phyloP scores from a whole-genome alignment of 2,888 invertebrate genomes.

The Drosophila atripex region DNA sequence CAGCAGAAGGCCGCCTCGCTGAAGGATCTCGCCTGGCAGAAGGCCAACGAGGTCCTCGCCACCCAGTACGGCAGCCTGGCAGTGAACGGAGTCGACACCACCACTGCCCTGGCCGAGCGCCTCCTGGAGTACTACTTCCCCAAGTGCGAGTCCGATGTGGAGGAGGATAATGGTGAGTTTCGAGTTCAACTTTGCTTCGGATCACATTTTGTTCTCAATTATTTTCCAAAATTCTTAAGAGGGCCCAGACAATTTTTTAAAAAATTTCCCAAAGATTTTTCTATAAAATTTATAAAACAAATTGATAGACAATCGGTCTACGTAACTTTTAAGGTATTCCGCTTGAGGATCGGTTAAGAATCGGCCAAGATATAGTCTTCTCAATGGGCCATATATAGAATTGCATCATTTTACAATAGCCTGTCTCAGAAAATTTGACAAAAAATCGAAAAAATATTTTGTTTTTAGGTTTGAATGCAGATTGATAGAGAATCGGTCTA shows the following conservation, averaged over 20 bases:
- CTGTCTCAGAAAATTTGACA: too few relatives aligned
- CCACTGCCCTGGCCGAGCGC: slow-evolving; percentile 88
- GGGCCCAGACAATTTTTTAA: neutral
- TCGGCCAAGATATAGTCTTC: too few relatives aligned
- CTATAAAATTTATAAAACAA: too few relatives aligned
- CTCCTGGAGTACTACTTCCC: slow-evolving; percentile 91
- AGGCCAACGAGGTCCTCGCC: slow-evolving; percentile 88
- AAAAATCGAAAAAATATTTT: too few relatives aligned
- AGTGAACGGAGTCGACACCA: slow-evolving; percentile 87
- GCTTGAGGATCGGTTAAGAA: too few relatives aligned
- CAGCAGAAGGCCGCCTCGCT: slow-evolving; percentile 87
- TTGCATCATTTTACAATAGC: too few relatives aligned
- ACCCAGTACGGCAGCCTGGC: slow-evolving; percentile 89
- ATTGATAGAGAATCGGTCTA: too few relatives aligned
- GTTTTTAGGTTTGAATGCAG: too few relatives aligned
- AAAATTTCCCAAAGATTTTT: too few relatives aligned
- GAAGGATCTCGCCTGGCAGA: slow-evolving; percentile 89
- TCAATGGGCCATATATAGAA: too few relatives aligned
- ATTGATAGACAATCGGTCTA: too few relatives aligned
- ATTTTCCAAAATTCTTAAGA: neutral
- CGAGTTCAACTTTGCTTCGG: neutral
- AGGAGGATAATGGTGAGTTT: slow-evolving; percentile 85
- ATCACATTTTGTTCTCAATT: neutral
- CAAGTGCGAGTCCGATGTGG: slow-evolving; percentile 85
- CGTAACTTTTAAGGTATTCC: too few relatives aligned